phyloP scores from a whole-genome alignment of 2,888 invertebrate genomes.

The Lasioglossum marginatum region DNA sequence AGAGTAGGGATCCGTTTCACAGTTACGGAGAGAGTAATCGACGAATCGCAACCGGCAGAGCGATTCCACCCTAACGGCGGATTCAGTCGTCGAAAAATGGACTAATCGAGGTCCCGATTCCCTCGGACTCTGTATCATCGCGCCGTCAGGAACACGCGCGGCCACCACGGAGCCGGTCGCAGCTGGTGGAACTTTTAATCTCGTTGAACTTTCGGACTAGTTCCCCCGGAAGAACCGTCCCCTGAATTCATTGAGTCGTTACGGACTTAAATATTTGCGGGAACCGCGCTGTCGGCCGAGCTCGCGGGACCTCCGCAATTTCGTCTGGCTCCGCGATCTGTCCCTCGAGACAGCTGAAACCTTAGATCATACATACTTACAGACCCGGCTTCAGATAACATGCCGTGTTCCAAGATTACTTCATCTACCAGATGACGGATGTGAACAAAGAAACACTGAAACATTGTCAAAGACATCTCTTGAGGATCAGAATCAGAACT shows the following conservation, averaged over 20 bases:
- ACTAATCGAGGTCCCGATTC: background rate
- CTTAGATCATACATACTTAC: no score
- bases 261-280: conserved; percentile 1
- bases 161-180: background rate
- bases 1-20: no score
- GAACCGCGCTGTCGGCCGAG: background rate
- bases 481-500: background rate
- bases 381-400: no score
- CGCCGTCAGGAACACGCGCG: conserved; percentile 7
- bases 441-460: no score
- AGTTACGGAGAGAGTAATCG: background rate
- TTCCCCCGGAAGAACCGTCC: conserved; percentile 10
- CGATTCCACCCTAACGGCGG: background rate
- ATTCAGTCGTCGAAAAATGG: background rate
- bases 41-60: background rate
- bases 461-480: no score
- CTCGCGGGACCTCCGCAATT: background rate
- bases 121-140: background rate
- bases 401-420: no score
- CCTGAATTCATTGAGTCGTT: conserved; percentile 1
- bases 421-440: no score
- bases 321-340: background rate
- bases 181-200: conserved; percentile 18
- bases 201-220: conserved; percentile 16
- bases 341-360: background rate